Evolutionary conservation across 1,140 invertebrate genomes (phyloP).

Genomic region (Papilio polytes): DNA sequence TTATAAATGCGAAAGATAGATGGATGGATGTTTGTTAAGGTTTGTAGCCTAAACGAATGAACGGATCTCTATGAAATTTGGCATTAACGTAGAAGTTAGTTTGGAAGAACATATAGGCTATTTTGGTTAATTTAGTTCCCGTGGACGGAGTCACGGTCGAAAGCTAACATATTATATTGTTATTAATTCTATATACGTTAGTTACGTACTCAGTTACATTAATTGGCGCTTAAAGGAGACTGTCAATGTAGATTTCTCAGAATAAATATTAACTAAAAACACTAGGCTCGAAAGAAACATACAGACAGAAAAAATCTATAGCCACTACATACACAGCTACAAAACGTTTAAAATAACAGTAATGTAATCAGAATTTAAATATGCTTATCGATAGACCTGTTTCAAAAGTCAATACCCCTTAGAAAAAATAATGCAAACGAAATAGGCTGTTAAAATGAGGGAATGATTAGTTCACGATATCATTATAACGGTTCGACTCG

Average conservation of each 20-base stretch:
- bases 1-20: too few relatives aligned
- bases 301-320: background rate
- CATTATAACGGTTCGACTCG: slow-evolving; percentile 17
- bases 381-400: slow-evolving; percentile 38
- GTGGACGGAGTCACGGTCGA: too few relatives aligned
- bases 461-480: slow-evolving; percentile 15
- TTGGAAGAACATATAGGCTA: too few relatives aligned
- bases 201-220: background rate
- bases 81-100: too few relatives aligned
- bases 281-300: slow-evolving; percentile 3
- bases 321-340: background rate
- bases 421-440: slow-evolving; percentile 33
- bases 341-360: slow-evolving; percentile 31
- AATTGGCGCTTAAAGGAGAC: too few relatives aligned
- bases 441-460: slow-evolving; percentile 35
- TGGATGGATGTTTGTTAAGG: too few relatives aligned
- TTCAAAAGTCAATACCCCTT: slow-evolving; percentile 43
- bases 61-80: too few relatives aligned
- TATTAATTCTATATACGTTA: too few relatives aligned
- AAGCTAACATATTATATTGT: background rate
- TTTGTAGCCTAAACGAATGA: too few relatives aligned
- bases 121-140: too few relatives aligned
- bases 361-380: slow-evolving; percentile 12
- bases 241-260: background rate
- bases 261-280: background rate